These are phyloP conservation scores for Druon quercuslanigerum DNA, from an alignment of 1,140 invertebrate species.

Conservation along the genomic window DNA sequence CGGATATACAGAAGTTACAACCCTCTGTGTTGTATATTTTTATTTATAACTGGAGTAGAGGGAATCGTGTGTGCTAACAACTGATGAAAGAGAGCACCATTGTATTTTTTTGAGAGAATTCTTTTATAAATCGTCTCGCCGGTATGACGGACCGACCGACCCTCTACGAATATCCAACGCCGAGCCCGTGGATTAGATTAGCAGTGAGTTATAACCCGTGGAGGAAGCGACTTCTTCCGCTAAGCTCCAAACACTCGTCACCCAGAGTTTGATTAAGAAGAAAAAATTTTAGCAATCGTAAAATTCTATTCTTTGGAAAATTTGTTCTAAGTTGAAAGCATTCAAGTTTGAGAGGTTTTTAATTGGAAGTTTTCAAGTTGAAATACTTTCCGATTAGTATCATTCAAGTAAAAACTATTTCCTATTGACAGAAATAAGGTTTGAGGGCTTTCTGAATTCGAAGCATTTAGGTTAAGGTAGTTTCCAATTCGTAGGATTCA, in stretches of 20 bases:
- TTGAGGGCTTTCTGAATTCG: no score
- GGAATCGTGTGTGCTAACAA: slow-evolving; percentile 1
- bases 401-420: no score
- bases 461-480: no score
- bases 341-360: no score
- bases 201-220: slow-evolving; percentile 54
- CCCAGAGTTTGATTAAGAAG: not conserved
- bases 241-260: slow-evolving; percentile 5
- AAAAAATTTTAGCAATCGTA: not conserved
- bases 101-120: slow-evolving; percentile 53
- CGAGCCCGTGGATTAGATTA: slow-evolving; percentile 58
- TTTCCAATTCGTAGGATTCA: no score
- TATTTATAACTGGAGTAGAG: slow-evolving; percentile 12
- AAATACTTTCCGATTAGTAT: no score
- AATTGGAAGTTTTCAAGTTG: no score
- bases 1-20: slow-evolving; percentile 58
- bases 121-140: slow-evolving; percentile 58
- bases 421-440: no score
- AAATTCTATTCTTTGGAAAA: not conserved
- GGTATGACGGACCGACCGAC: slow-evolving; percentile 33
- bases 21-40: slow-evolving; percentile 35
- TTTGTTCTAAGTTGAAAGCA: no score
- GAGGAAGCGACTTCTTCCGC: slow-evolving; percentile 8
- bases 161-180: slow-evolving; percentile 35
- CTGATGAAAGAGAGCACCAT: slow-evolving; percentile 26